Evolutionary conservation across 2,888 invertebrate species (phyloP).

Genomic region (Philereme transversata): DNA sequence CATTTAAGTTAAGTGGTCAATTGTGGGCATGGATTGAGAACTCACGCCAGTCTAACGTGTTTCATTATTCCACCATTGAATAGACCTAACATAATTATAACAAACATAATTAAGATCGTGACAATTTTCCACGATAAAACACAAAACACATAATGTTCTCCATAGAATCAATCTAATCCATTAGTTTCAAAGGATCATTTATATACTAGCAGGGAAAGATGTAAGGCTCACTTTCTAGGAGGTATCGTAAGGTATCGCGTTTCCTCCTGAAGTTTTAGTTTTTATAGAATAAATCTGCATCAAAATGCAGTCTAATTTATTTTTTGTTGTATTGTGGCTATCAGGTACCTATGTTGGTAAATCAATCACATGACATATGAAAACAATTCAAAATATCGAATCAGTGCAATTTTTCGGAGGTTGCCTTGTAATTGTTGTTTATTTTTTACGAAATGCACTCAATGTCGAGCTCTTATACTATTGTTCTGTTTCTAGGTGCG

Average conservation of each 20-base stretch:
- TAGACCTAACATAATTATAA: too few species aligned
- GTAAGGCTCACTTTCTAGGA: slow-evolving; percentile 2
- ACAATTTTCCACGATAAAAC: slow-evolving; percentile 5
- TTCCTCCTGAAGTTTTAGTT: background rate
- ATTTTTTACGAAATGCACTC: too few species aligned
- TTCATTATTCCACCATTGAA: too few species aligned
- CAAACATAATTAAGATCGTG: slow-evolving; percentile 2
- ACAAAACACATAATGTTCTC: background rate
- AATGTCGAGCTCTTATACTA: too few species aligned
- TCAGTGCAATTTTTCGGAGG: too few species aligned
- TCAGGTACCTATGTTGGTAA: slow-evolving; percentile 31
- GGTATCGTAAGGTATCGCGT: slow-evolving; percentile 3
- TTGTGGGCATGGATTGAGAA: background rate
- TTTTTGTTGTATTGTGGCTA: slow-evolving; percentile 1
- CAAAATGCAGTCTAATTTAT: slow-evolving; percentile 6
- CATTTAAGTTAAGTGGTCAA: too few species aligned
- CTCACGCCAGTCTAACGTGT: background rate
- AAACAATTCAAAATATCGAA: too few species aligned
- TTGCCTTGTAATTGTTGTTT: too few species aligned
- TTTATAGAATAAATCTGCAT: background rate
- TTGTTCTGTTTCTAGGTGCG: slow-evolving; percentile 8
- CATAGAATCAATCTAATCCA: slow-evolving; percentile 4
- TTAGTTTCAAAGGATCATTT: background rate
- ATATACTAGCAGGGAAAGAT: slow-evolving; percentile 1
- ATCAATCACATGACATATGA: too few species aligned